Percentiles rank a stretch among this genome's conserved stretches.
phyloP scores from a whole-genome alignment of 2,888 invertebrate species.

The Therioaphis trifolii region DNA sequence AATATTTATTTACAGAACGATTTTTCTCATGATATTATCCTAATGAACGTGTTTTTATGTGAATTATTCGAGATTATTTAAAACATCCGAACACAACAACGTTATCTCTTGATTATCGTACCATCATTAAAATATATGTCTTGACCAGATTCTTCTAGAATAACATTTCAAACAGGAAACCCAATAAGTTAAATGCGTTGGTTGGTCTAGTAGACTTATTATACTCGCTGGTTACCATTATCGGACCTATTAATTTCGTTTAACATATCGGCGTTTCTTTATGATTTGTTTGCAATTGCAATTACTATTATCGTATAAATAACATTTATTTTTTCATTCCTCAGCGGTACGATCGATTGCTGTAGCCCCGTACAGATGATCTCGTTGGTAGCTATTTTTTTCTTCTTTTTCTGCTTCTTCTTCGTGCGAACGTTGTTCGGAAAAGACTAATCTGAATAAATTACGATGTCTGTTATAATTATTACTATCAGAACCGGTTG shows the following conservation, averaged over 20 bases:
- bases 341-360: background rate
- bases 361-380: background rate
- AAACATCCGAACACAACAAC: background rate
- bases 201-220: background rate
- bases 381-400: conserved; percentile 29
- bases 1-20: background rate
- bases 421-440: conserved; percentile 44
- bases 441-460: conserved; percentile 59
- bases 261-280: background rate
- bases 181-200: background rate
- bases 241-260: background rate
- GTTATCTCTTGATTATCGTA: background rate
- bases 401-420: background rate
- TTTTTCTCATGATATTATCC: background rate
- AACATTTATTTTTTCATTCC: conserved; percentile 9
- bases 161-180: background rate
- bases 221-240: background rate
- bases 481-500: conserved; percentile 57
- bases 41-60: background rate
- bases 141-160: background rate
- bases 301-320: conserved; percentile 1
- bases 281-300: conserved; percentile 22
- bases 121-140: background rate
- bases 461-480: conserved; percentile 61
- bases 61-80: background rate